Base-by-base conservation (phyloP, 2,797 vertebrate species). In the Crocidura indochinensis region DNA sequence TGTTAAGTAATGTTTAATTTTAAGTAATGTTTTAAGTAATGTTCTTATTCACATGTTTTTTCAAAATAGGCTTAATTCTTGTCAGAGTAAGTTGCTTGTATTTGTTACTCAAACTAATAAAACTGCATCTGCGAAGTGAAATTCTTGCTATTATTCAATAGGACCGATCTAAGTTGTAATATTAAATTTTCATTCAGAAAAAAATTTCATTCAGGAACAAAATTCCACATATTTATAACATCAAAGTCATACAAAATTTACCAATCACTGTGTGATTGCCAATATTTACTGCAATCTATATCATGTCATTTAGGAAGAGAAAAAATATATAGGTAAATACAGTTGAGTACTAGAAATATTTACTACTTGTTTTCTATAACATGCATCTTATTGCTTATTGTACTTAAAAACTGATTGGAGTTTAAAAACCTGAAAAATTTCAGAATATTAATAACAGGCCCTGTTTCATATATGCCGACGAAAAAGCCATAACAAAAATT, bases 41-140 rank as follows among this genome's bases (percentile, higher is more conserved):
- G 56, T 69, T n/a, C 75, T 94, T 94, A 80, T 94, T 94, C 76
- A 91, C 87, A 93, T 88, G 88, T 91, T 93, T 91, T 92, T 94
- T 87, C 47, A 95, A 97, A 85, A 91, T 91, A 93, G 92, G 92
- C 88, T 96, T 91, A 91, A 75, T 80, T 91, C 83, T 94, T 84
- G 94, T 93, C 91, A 91, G 91, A 91, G 91, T 86, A 83, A 93
- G 96, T 95, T 93, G 77, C 92, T 93, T 84, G 77, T 96, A 67
- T 93, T 92, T 95, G 88, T 96, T 93, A 86, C 82, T 94, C 93
- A 73, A 95, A 93, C 69, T 53, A 76, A 83, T 79, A 94, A 51
- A 88, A 91, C 71, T 91, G 29, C 90, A 92, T 87, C 79, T 79
- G 84, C 83, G 91, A 93, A 95, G 83, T 74, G n/a, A 92, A 84